Percentiles rank a stretch among this genome's conserved stretches.
Evolutionary conservation across 1,140 invertebrate genomes (phyloP).

Genomic region (Heliconius congener): DNA sequence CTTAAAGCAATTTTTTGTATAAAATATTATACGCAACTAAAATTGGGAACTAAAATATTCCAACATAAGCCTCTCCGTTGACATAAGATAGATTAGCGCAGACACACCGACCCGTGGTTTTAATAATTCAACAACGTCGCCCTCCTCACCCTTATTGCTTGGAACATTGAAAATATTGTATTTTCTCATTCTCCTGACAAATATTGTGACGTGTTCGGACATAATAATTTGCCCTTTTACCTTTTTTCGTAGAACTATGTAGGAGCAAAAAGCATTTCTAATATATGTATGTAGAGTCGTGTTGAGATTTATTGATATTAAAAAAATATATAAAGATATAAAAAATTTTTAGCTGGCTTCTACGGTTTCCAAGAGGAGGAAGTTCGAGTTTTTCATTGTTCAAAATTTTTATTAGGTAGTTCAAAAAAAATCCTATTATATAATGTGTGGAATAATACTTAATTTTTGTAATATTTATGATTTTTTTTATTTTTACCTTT

Average conservation of each 20-base stretch:
- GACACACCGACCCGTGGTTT: slow-evolving; percentile 53
- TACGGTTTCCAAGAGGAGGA: no score
- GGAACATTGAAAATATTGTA: slow-evolving; percentile 6
- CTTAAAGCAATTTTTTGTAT: no score
- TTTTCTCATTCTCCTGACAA: slow-evolving; percentile 7
- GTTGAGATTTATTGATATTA: no score
- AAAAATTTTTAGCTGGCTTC: no score
- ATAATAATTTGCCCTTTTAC: neutral
- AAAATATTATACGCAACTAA: neutral
- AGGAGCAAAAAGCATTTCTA: neutral
- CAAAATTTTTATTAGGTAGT: no score
- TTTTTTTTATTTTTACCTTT: no score
- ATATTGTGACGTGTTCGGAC: slow-evolving; percentile 14
- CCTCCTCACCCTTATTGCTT: neutral
- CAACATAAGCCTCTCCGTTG: slow-evolving; percentile 41
- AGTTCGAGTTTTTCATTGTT: no score
- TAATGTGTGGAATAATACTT: no score
- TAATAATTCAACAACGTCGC: slow-evolving; percentile 59
- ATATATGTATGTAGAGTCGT: no score
- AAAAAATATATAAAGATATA: no score
- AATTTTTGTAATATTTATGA: no score
- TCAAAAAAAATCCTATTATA: no score
- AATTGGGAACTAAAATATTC: neutral
- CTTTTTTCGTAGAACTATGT: neutral
- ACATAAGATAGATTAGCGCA: slow-evolving; percentile 68